phyloP scores from a whole-genome alignment of 1,140 invertebrate species.

The Psilanteris sp. region DNA sequence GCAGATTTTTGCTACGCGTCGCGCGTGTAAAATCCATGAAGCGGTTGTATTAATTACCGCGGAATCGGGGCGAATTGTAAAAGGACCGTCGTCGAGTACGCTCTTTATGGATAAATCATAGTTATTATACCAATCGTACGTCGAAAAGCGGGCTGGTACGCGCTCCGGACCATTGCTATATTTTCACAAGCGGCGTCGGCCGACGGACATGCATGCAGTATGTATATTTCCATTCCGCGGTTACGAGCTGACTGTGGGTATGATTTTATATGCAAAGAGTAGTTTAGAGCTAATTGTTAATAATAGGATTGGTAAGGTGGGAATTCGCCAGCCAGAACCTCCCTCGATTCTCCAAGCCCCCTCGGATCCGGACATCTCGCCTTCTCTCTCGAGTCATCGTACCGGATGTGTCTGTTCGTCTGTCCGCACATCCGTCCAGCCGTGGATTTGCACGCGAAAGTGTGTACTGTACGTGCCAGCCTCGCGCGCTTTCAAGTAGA shows the following conservation, averaged over 20 bases:
- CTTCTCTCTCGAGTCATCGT: conserved; percentile 68
- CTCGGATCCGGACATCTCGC: conserved; percentile 65
- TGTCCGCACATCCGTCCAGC: conserved; percentile 54
- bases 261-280: conserved; percentile 80
- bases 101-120: conserved; percentile 61
- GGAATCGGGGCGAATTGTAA: conserved; percentile 46
- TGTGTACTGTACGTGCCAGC: conserved; percentile 56
- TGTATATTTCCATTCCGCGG: conserved; percentile 80
- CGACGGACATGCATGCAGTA: conserved; percentile 77
- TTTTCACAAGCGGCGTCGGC: conserved; percentile 63
- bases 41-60: conserved; percentile 53
- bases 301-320: conserved; percentile 81
- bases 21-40: conserved; percentile 56
- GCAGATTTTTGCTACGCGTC: conserved; percentile 48
- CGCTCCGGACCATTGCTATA: conserved; percentile 54
- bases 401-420: conserved; percentile 59
- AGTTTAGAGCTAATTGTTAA: conserved; percentile 81
- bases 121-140: conserved; percentile 62
- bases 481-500: conserved; percentile 58
- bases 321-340: conserved; percentile 73
- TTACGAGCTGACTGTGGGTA: conserved; percentile 74
- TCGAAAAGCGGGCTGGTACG: conserved; percentile 56
- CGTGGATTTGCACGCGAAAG: conserved; percentile 55
- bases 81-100: conserved; percentile 27
- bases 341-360: conserved; percentile 49